Evolutionary conservation across 2,797 vertebrate genomes (phyloP).

Genomic region (Perdix hodgsoniae): DNA sequence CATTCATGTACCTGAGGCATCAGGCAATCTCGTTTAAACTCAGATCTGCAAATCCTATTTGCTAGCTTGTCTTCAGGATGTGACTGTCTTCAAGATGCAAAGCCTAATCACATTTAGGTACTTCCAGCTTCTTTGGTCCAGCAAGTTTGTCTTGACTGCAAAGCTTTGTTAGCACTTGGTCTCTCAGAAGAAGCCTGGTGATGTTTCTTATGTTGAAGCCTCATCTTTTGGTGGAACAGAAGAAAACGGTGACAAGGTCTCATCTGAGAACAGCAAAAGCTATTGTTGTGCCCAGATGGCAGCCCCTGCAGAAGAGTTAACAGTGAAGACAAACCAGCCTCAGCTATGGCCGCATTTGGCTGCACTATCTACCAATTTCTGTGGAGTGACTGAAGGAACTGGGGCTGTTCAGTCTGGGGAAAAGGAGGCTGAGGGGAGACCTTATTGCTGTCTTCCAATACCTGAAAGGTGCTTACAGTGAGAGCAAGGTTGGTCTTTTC

Average conservation of each 20-base stretch:
- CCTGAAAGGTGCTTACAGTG: too few relatives aligned
- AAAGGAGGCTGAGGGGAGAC: too few relatives aligned
- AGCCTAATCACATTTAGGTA: background rate
- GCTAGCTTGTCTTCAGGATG: background rate
- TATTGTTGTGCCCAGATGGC: background rate
- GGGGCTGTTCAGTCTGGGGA: too few relatives aligned
- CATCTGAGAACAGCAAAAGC: background rate
- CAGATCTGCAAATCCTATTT: background rate
- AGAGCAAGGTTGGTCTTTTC: too few relatives aligned
- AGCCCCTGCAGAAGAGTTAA: background rate
- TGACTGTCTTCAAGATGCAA: background rate
- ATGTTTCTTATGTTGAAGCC: background rate
- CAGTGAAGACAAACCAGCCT: background rate
- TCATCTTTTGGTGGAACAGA: background rate
- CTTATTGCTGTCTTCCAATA: too few relatives aligned
- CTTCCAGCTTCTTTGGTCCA: background rate
- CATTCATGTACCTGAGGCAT: background rate
- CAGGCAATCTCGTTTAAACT: background rate
- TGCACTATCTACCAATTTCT: background rate
- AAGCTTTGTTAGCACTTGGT: background rate
- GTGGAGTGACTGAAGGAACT: background rate
- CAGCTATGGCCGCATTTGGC: background rate
- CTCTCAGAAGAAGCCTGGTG: background rate
- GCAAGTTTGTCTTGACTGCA: background rate
- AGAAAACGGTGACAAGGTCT: background rate